Evolutionary conservation across 1,140 invertebrate species (phyloP).

Genomic region (Colletes gigas): DNA sequence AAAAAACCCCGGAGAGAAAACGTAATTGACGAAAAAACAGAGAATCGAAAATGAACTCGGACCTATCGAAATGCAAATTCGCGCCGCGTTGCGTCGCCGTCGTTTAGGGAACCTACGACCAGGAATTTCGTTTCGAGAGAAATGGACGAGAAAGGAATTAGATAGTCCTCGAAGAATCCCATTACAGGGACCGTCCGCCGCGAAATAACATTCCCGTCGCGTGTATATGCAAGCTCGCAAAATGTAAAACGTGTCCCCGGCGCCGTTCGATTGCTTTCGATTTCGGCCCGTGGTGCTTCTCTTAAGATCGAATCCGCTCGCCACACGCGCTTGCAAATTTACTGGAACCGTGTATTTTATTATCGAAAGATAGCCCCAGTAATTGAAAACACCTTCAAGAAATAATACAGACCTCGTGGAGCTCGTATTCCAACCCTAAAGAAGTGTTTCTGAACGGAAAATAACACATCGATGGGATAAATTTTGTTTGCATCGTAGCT

Average conservation of each 20-base stretch:
- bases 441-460: no score
- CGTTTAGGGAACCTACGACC: constrained; percentile 53
- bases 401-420: no score
- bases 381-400: neutral
- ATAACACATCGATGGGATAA: no score
- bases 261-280: constrained; percentile 8
- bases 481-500: no score
- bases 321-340: neutral
- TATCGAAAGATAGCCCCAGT: neutral
- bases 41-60: constrained; percentile 50
- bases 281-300: neutral
- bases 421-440: no score
- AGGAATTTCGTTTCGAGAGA: constrained; percentile 52
- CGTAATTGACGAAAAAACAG: constrained; percentile 8
- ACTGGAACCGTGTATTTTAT: neutral
- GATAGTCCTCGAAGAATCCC: constrained; percentile 55
- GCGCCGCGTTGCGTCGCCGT: constrained; percentile 46
- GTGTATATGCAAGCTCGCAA: constrained; percentile 28
- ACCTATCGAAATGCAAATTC: constrained; percentile 62
- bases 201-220: constrained; percentile 21
- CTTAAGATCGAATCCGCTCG: no score
- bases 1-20: neutral
- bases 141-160: constrained; percentile 55
- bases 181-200: constrained; percentile 35
- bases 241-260: constrained; percentile 19